Evolutionary conservation across 2,888 invertebrate genomes (phyloP).

Genomic region (Metellina segmentata): DNA sequence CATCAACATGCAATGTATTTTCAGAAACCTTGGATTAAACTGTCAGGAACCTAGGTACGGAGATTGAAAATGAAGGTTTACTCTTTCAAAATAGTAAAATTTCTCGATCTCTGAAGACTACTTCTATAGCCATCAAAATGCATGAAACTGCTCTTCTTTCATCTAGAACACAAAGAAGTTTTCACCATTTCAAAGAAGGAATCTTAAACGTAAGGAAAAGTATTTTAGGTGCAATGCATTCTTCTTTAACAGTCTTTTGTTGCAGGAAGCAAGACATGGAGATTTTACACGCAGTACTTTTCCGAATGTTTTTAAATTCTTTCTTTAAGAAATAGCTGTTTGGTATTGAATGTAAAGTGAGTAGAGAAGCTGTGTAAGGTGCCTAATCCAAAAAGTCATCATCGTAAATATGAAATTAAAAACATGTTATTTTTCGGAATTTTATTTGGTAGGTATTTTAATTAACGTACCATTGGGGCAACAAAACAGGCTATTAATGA

Average conservation of each 20-base stretch:
- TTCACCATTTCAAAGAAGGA: neutral
- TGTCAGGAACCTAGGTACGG: neutral
- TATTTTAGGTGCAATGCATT: slow-evolving; percentile 1
- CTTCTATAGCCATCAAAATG: slow-evolving; percentile 17
- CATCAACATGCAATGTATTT: neutral
- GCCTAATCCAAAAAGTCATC: too few relatives aligned
- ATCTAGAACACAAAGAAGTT: neutral
- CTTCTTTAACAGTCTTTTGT: neutral
- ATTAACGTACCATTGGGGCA: too few relatives aligned
- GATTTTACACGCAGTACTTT: neutral
- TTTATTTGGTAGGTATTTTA: too few relatives aligned
- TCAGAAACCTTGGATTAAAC: neutral
- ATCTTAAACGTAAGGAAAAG: neutral
- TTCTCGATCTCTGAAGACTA: neutral
- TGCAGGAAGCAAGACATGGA: neutral
- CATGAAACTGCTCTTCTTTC: slow-evolving; percentile 20
- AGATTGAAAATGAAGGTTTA: neutral
- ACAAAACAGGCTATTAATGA: too few relatives aligned
- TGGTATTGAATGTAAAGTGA: too few relatives aligned
- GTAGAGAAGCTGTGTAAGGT: too few relatives aligned
- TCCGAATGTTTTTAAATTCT: too few relatives aligned
- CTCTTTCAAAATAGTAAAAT: neutral
- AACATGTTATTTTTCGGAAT: too few relatives aligned
- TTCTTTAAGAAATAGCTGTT: too few relatives aligned
- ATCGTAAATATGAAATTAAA: too few relatives aligned